Conservation (phyloP, 2,888 invertebrate species). For the Lasioglossum morio region DNA sequence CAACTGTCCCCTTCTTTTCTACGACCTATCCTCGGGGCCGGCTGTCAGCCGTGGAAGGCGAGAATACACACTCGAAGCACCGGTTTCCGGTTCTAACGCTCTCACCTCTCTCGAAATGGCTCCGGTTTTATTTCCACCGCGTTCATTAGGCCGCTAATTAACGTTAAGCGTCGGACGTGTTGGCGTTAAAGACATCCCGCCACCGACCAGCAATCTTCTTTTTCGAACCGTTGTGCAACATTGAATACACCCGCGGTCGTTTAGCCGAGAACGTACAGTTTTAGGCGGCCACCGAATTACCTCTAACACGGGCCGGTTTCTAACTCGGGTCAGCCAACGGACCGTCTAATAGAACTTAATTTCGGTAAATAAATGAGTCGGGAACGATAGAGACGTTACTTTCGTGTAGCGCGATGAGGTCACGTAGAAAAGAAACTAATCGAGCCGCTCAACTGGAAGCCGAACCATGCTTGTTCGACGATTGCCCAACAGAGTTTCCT, state of each 20-base stretch:
- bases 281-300: neutral
- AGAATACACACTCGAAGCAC: conserved; percentile 46
- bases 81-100: conserved; percentile 57
- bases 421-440: conserved; percentile 15
- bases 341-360: conserved; percentile 3
- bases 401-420: conserved; percentile 1
- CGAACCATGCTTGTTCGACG: neutral
- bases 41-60: conserved; percentile 56
- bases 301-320: no score
- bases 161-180: conserved; percentile 52
- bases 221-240: conserved; percentile 18
- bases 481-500: conserved; percentile 2
- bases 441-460: neutral
- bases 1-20: conserved; percentile 60
- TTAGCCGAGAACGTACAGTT: neutral
- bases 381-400: neutral
- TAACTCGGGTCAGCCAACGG: neutral
- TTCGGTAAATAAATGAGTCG: neutral
- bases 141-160: conserved; percentile 60
- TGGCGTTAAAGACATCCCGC: conserved; percentile 39
- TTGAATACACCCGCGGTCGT: neutral
- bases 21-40: conserved; percentile 28
- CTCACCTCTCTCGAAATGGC: conserved; percentile 25
- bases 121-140: conserved; percentile 56
- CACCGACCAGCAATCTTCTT: neutral